phyloP scores from a whole-genome alignment of 2,113 vertebrate genomes.

The Xiphophorus hellerii region DNA sequence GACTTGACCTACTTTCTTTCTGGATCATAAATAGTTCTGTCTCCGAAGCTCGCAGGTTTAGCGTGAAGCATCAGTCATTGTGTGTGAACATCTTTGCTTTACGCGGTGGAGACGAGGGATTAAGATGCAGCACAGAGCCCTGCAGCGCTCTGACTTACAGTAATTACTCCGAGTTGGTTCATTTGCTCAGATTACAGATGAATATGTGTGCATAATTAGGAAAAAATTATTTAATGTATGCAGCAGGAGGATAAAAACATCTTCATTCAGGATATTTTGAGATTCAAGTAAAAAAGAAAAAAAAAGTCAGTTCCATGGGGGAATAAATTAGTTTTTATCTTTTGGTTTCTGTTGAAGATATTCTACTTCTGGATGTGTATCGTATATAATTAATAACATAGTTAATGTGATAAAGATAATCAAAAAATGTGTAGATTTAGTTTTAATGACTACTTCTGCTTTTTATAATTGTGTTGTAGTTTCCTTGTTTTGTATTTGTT shows the following conservation, averaged over 20 bases:
- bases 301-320: background rate
- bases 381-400: background rate
- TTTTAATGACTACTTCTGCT: too few species aligned
- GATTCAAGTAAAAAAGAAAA: background rate
- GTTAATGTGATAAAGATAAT: background rate
- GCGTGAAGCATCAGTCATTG: conserved; percentile 33
- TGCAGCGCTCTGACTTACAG: conserved; percentile 6
- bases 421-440: too few species aligned
- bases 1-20: conserved; percentile 51
- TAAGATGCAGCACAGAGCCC: conserved; percentile 1
- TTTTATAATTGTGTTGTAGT: too few species aligned
- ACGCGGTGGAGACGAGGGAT: conserved; percentile 2
- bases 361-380: background rate
- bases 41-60: conserved; percentile 22
- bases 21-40: conserved; percentile 32
- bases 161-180: conserved; percentile 9
- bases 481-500: too few species aligned
- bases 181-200: conserved; percentile 8
- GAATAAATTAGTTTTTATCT: background rate
- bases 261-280: background rate
- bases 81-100: background rate
- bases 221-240: background rate
- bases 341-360: background rate
- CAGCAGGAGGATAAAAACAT: background rate
- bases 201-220: background rate